Base-by-base conservation (phyloP, 2,797 vertebrate species). In the Thalassophryne amazonica region DNA sequence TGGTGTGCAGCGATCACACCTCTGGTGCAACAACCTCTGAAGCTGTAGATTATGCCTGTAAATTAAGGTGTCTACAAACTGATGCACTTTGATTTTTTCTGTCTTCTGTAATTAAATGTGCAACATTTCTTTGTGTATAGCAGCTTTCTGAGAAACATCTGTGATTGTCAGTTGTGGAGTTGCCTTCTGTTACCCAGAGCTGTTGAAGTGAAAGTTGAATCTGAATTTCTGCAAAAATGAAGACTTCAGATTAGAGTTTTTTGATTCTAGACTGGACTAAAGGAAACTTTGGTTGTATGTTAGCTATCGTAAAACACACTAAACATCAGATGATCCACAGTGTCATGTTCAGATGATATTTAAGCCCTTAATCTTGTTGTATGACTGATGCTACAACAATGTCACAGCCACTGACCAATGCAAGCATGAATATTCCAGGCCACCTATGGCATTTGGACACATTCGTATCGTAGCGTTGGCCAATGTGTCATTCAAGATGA, bases 11-110 rank as follows among this genome's bases (percentile, higher is more conserved):
- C 54, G 23, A 23, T 47, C 22, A 55, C 39, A 37, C 39, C 34
- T 41, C 33, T 38, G 33, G 15, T 30, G 15, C 21, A 41, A 50
- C 30, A 43, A 25, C 14, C 20, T 56, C 39, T 76, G 45, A n/a
- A 76, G 57, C 45, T 70, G 64, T 72, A 79, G 41, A 76, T 57
- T 53, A 59, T 42, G 53, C 56, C 58, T 83, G 78, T 85, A 73
- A 39, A 73, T 73, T 27, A 68, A 15, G 36, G 48, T 28, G 47
- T 72, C 54, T 57, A 57, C 52, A 59, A 70, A 65, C 39, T 21
- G 47, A 51, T 59, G 76, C 66, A 45, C 40, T 42, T 66, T 47
- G 13, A 34, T 76, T 78, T 19, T 60, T 64, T 70, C 46, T 76
- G 61, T 73, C 57, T 68, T 62, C 69, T 73, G 41, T 39, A 64